Conservation (phyloP, 2,113 vertebrate genomes). For the Stegastes partitus region DNA sequence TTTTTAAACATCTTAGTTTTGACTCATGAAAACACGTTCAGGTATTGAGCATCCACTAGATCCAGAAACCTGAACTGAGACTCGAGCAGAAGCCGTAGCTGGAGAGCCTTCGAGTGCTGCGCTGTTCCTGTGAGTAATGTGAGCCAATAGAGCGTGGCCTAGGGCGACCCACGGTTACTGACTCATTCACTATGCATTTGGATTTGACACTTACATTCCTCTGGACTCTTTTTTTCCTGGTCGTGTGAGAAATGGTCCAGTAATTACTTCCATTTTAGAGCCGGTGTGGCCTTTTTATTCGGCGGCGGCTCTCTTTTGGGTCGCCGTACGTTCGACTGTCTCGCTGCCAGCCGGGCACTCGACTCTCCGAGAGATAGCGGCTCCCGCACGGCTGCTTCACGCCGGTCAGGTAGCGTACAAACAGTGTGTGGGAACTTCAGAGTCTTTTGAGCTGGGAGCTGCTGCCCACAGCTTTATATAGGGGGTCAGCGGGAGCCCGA, state of each 20-base stretch:
- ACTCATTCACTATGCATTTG: slow-evolving; percentile 27
- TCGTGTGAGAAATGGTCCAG: slow-evolving; percentile 15
- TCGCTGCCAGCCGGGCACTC: slow-evolving; percentile 22
- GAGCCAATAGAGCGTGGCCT: slow-evolving; percentile 20
- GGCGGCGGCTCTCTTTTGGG: neutral
- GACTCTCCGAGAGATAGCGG: slow-evolving; percentile 5
- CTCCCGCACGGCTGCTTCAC: slow-evolving; percentile 12
- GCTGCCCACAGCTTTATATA: slow-evolving; percentile 42
- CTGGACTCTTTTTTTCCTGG: neutral
- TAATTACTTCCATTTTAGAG: neutral
- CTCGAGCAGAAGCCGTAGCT: slow-evolving; percentile 1
- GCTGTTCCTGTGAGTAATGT: slow-evolving; percentile 14
- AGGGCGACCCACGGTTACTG: slow-evolving; percentile 1
- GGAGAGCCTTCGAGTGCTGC: neutral
- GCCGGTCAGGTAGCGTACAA: slow-evolving; percentile 23
- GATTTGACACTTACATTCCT: slow-evolving; percentile 14
- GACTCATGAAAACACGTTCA: neutral
- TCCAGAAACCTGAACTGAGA: neutral
- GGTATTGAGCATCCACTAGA: neutral
- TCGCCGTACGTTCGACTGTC: neutral
- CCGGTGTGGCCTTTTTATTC: slow-evolving; percentile 7
- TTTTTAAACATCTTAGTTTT: too few species aligned
- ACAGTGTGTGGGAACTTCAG: slow-evolving; percentile 28
- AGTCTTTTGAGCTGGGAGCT: slow-evolving; percentile 42
- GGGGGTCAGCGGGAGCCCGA: slow-evolving; percentile 27